Base-by-base conservation (phyloP, 2,888 invertebrate genomes). In the Luffia ferchaultella region DNA sequence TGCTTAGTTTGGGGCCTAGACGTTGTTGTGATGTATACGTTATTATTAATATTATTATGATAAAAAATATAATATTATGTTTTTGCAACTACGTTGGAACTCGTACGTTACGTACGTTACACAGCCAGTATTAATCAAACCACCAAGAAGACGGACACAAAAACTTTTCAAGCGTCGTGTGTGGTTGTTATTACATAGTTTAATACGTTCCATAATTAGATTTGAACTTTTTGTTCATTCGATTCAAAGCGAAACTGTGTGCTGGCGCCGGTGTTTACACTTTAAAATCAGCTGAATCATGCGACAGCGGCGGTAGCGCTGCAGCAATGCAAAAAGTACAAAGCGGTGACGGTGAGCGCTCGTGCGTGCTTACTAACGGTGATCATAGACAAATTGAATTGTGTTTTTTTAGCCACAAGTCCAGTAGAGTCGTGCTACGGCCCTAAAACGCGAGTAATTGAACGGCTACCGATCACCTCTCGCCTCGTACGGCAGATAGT, bases 291-390 rank as follows among this genome's bases (percentile, higher is more conserved):
- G 80, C 70, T 60, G 68, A 70, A 61, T 79, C 77, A 78, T 58
- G 64, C 57, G 62, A 30, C 30, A 62, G 62, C 62, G 63, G 67
- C 64, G 62, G 3, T 20, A 42, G 77, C 77, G 79, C 70, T 60
- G 65, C 61, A 76, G 78, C 73, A 80, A 79, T n/a, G n/a, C n/a
- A 80, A 80, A 77, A 63, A 64, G 57, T 68, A 64, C 58, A 42
- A 5, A 20, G 50, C 53, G 58, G 60, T 58, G 62, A 63, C 60
- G 63, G 64, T 19, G 17, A 16, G 43, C 60, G 56, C 54, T 70
- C 75, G 78, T 76, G 77, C 77, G 77, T 72, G 67, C 67, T 63
- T 54, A 53, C 55, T 79, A 79, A 79, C 79, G 80, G 82, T 70
- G 64, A 62, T 62, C 59, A 61, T 71, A 72, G 70, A 73, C 68